A percentile compares a stretch with the other conserved stretches of the same genome.
phyloP scores from a whole-genome alignment of 1,140 invertebrate species.

The Nasonia longicornis region DNA sequence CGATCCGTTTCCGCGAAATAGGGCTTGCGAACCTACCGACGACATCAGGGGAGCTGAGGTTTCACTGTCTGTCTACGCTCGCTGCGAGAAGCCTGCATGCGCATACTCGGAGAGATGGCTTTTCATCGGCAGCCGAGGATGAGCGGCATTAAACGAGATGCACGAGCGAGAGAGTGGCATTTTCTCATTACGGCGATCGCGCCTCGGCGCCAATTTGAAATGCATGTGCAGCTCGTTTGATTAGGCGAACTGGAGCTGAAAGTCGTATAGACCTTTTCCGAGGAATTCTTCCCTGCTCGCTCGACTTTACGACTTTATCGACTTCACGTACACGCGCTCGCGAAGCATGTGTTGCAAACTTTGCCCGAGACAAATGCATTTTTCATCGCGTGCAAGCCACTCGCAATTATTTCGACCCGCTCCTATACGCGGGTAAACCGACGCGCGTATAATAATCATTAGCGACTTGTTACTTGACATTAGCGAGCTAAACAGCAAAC shows the following conservation, averaged over 20 bases:
- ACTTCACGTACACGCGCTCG: not conserved
- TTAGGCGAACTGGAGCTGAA: conserved; percentile 38
- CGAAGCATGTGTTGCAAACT: no score
- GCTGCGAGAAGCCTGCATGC: not conserved
- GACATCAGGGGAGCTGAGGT: not conserved
- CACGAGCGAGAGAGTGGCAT: not conserved
- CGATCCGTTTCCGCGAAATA: conserved; percentile 39
- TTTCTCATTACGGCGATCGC: not conserved
- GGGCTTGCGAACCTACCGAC: conserved; percentile 18
- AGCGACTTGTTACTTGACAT: not conserved
- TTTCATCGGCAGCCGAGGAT: not conserved
- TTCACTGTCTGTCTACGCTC: not conserved
- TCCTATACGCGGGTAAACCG: no score
- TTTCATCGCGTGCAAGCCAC: no score
- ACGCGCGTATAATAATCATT: not conserved
- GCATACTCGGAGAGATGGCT: not conserved
- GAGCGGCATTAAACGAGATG: not conserved
- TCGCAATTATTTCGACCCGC: no score
- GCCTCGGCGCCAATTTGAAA: no score
- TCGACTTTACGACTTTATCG: not conserved
- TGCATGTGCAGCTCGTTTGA: not conserved
- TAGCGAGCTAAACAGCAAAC: not conserved
- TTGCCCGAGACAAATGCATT: no score
- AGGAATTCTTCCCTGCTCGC: not conserved
- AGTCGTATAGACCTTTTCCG: not conserved